Conservation (phyloP, 2,113 vertebrate species). For the zebrafish (Danio rerio) region GRCz12tu NC_133187.1:38710501-38711000, state of each 20-base stretch:
- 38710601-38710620: conserved; percentile 71
- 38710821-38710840: conserved; percentile 78
- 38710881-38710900: conserved; percentile 28
- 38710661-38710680: conserved; percentile 70
- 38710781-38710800: conserved; percentile 78
- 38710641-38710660: conserved; percentile 77
- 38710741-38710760: conserved; percentile 59
- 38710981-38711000: not conserved
- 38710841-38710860: conserved; percentile 67
- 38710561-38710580: conserved; percentile 71
- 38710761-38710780: conserved; percentile 67
- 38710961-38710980: not conserved
- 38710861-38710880: not conserved
- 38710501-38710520: conserved; percentile 59
- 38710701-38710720: conserved; percentile 75
- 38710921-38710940: not conserved
- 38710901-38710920: conserved; percentile 36
- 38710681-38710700: conserved; percentile 79
- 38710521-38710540: conserved; percentile 70
- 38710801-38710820: conserved; percentile 76
- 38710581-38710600: conserved; percentile 75
- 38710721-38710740: conserved; percentile 67
- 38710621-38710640: conserved; percentile 70
- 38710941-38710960: not conserved
- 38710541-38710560: conserved; percentile 67